These are phyloP conservation scores for Brachyistius frenatus DNA, from an alignment of 2,113 vertebrate species.

Conservation along the genomic window DNA sequence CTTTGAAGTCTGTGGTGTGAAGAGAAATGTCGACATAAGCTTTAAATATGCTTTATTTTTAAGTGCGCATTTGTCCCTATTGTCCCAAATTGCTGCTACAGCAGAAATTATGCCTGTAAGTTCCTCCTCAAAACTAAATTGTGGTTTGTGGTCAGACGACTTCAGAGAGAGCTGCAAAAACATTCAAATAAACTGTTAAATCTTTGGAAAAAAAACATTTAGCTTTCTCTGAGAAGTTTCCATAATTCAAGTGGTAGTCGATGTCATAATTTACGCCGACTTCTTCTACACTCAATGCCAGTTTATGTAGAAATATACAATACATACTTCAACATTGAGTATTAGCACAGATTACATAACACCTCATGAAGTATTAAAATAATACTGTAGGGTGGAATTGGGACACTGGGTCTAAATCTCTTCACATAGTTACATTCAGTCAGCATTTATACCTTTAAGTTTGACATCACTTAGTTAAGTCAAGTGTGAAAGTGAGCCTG, in stretches of 20 bases:
- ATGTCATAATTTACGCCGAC: slow-evolving; percentile 1
- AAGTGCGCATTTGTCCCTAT: background rate
- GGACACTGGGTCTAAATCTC: no score
- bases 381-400: no score
- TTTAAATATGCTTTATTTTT: background rate
- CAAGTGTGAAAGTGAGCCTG: no score
- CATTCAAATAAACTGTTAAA: slow-evolving; percentile 39
- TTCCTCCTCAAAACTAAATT: slow-evolving; percentile 28
- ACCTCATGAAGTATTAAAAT: no score
- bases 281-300: background rate
- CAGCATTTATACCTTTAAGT: no score
- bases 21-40: background rate
- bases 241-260: slow-evolving; percentile 34
- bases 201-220: slow-evolving; percentile 35
- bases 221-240: slow-evolving; percentile 37
- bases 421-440: no score
- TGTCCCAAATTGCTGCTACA: background rate
- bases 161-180: slow-evolving; percentile 49
- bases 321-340: no score
- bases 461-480: no score
- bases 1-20: background rate
- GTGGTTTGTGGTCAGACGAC: slow-evolving; percentile 56
- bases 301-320: background rate
- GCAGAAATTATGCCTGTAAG: background rate
- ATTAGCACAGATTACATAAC: no score